Evolutionary conservation across 2,113 vertebrate genomes (phyloP).

Genomic region (Fregata magnificens): DNA sequence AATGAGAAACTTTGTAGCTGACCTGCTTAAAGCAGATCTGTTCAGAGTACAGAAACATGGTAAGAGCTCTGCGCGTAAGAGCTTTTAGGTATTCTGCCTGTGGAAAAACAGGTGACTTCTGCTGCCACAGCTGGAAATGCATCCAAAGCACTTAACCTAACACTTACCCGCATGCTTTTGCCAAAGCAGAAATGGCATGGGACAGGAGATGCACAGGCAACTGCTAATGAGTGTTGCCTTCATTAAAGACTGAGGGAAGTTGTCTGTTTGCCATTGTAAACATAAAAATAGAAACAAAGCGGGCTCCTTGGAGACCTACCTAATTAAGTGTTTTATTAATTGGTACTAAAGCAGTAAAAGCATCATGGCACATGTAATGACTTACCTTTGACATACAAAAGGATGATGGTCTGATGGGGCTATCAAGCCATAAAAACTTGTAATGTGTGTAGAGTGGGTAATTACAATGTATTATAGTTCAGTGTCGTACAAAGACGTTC

Average conservation of each 20-base stretch:
- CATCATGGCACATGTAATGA: background rate
- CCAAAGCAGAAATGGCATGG: background rate
- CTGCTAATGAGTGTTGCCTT: background rate
- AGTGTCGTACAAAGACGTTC: background rate
- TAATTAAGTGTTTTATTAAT: background rate
- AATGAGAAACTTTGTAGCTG: background rate
- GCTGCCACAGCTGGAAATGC: background rate
- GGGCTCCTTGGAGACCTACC: background rate
- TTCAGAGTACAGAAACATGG: background rate
- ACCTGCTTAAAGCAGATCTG: background rate
- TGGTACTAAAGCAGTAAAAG: background rate
- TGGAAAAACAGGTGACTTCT: background rate
- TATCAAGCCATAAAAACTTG: background rate
- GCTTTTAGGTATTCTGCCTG: background rate
- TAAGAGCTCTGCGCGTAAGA: background rate
- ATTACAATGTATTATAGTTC: background rate
- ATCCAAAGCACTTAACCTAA: background rate
- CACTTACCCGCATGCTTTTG: accelerated
- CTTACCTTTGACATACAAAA: background rate
- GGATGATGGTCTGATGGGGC: background rate
- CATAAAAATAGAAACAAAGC: background rate
- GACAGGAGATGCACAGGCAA: background rate
- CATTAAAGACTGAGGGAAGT: background rate
- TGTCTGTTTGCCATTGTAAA: background rate
- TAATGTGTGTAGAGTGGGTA: background rate